phyloP scores from a whole-genome alignment of 2,888 invertebrate species.

The Heteropelma amictum region DNA sequence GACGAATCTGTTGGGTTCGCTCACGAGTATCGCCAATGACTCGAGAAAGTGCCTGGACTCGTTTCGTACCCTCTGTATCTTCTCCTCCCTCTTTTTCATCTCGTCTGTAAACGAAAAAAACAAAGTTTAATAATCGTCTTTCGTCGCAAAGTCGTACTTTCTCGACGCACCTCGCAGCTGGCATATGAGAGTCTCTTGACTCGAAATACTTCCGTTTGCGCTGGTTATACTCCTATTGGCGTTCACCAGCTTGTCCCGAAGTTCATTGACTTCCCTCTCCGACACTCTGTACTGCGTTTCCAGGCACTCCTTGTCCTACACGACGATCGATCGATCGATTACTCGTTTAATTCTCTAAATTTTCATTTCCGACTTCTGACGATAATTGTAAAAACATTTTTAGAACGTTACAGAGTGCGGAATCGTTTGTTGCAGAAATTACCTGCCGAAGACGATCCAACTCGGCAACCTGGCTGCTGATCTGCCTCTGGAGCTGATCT shows the following conservation, averaged over 20 bases:
- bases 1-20: conserved; percentile 85
- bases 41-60: conserved; percentile 86
- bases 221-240: conserved; percentile 84
- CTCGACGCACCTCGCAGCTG: conserved; percentile 82
- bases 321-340: not conserved
- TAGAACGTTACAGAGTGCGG: too few relatives aligned
- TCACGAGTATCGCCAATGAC: conserved; percentile 85
- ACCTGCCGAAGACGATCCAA: conserved; percentile 85
- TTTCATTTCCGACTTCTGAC: not conserved
- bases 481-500: conserved; percentile 87
- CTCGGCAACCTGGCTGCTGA: conserved; percentile 85
- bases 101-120: too few relatives aligned
- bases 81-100: conserved; percentile 84
- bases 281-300: conserved; percentile 86
- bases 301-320: conserved; percentile 85
- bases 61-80: conserved; percentile 83
- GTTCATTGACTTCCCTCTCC: conserved; percentile 86
- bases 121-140: too few relatives aligned
- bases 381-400: not conserved
- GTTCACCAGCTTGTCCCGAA: conserved; percentile 83
- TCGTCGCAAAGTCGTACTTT: too few relatives aligned
- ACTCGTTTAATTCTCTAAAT: not conserved
- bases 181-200: conserved; percentile 84
- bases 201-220: conserved; percentile 84
- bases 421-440: not conserved